phyloP scores from a whole-genome alignment of 2,888 invertebrate genomes.

The Metallyticus violacea region DNA sequence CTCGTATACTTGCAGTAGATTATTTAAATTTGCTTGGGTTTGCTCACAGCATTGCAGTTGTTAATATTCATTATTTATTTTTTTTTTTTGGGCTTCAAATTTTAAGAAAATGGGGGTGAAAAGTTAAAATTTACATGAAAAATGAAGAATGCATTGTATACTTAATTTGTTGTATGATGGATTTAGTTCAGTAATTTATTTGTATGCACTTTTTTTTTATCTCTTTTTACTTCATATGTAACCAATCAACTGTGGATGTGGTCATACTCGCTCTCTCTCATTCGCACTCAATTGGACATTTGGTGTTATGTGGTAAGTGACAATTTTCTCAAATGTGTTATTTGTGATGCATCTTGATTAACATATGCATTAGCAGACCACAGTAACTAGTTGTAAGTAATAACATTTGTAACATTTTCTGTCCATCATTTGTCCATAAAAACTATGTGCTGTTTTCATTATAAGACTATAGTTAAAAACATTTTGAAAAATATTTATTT shows the following conservation, averaged over 20 bases:
- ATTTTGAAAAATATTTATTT: background rate
- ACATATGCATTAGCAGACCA: background rate
- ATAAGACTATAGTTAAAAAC: background rate
- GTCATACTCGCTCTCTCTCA: slow-evolving; percentile 17
- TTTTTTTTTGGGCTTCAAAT: background rate
- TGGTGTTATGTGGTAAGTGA: background rate
- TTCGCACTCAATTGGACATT: slow-evolving; percentile 5
- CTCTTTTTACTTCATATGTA: slow-evolving; percentile 26
- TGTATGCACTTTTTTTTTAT: slow-evolving; percentile 32
- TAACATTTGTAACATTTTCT: background rate
- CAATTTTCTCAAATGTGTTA: background rate
- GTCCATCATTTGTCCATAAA: background rate
- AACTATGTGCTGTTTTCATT: background rate
- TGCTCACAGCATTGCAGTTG: background rate
- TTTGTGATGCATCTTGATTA: background rate
- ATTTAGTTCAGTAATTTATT: slow-evolving; percentile 27
- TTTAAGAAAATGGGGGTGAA: background rate
- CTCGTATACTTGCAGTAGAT: background rate
- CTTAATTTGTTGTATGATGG: slow-evolving; percentile 7
- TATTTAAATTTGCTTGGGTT: background rate
- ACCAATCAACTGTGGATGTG: slow-evolving; percentile 22
- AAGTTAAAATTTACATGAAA: background rate
- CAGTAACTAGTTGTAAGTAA: background rate
- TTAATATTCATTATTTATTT: background rate
- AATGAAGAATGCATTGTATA: slow-evolving; percentile 19